Base-by-base conservation (phyloP, 2,888 invertebrate species). In the Bellardia bayeri region DNA sequence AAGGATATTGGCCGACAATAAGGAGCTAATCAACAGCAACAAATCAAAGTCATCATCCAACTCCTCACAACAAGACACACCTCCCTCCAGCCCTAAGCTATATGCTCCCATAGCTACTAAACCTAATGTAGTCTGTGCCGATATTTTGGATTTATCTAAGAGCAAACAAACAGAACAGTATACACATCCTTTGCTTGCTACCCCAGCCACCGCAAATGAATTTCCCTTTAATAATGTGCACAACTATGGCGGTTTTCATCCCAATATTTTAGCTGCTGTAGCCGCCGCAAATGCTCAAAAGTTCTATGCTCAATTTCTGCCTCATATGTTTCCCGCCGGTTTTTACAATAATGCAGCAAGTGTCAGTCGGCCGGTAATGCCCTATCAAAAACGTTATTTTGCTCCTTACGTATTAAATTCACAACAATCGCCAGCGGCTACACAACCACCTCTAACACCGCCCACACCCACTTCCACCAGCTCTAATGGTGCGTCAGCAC, bases 281-380 rank as follows among this genome's bases (percentile, higher is more conserved):
- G 90, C 90, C 37, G 89, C 93, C 69, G 92, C 92, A 23, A 92
- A 90, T 86, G 92, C 92, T 3, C 92, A 92, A 40, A 92, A 93
- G 56, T 92, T 93, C 72, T 92, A 92, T 89, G 91, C 93, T 9
- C 93, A 93, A 51, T 92, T 93, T 79, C 91, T 92, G 72, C 92
- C 92, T 2, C 92, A 92, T n/a, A 86, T 93, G 78, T 89, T 92
- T 86, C 91, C 92, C 61, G 91, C 90, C 51, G 92, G 92, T 82
- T 54, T 85, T 69, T 85, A 85, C 14, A 79, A 66, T 13, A 68
- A 23, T 51, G 89, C 90, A 14, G 89, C 90, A 33, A 76, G 13
- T 51, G 8, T 58, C 0, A 2, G 45, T 0, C 89, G 89, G 11
- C 89, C 90, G 40, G 86, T 89, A 0, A 83, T 90, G 23, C 89